phyloP scores from a whole-genome alignment of 2,888 invertebrate species.

The Dryocosmus kuriphilus region DNA sequence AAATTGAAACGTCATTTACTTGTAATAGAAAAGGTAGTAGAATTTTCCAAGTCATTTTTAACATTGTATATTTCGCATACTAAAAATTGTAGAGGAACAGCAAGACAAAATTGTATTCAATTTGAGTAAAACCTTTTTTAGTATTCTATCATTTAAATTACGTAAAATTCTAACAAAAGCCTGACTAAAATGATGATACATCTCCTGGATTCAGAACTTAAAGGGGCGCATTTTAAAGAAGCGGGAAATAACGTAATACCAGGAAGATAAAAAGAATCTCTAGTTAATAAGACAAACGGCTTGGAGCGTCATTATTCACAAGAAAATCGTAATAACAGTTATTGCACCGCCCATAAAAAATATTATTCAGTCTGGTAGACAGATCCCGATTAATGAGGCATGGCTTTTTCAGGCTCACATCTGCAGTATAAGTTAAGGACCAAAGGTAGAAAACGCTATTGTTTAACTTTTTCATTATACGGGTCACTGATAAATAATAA shows the following conservation, averaged over 20 bases:
- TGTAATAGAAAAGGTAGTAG: not conserved
- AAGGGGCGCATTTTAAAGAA: constrained; percentile 17
- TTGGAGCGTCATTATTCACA: constrained; percentile 37
- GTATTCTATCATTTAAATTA: not conserved
- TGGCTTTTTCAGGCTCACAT: not conserved
- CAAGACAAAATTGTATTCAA: too few species aligned
- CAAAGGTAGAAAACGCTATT: not conserved
- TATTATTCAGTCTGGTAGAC: not conserved
- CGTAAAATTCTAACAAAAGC: not conserved
- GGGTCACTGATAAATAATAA: constrained; percentile 6
- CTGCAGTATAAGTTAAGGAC: not conserved
- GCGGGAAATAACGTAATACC: constrained; percentile 38
- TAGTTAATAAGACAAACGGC: constrained; percentile 37
- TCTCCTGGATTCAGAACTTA: not conserved
- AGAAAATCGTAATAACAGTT: constrained; percentile 38
- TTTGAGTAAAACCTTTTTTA: not conserved
- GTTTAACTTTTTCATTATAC: not conserved
- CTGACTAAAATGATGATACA: not conserved
- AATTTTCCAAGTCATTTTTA: not conserved
- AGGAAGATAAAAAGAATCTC: constrained; percentile 32
- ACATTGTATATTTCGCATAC: not conserved
- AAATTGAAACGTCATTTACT: too few species aligned
- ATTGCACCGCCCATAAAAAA: constrained; percentile 7
- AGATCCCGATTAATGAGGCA: not conserved
- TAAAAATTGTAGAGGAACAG: too few species aligned